These are phyloP conservation scores for Tetragonula clypearis DNA, from an alignment of 1,140 invertebrate species.

Conservation along the genomic window DNA sequence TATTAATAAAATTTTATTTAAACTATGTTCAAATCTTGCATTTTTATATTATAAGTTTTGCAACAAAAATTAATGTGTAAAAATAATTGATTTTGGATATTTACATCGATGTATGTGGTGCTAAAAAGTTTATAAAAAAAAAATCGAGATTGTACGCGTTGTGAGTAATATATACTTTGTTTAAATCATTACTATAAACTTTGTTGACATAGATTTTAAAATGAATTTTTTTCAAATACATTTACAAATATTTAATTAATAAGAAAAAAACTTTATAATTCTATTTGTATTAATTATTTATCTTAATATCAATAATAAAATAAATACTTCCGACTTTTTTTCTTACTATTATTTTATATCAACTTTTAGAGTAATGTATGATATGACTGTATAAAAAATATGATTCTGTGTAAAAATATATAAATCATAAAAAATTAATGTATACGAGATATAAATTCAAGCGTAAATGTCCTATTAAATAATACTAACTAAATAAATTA, in stretches of 20 bases:
- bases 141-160: constrained; percentile 5
- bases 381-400: neutral
- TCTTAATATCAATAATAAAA: neutral
- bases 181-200: constrained; percentile 20
- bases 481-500: neutral
- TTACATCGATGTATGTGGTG: constrained; percentile 13
- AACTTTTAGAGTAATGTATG: neutral
- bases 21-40: constrained; percentile 7
- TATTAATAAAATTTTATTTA: constrained; percentile 5
- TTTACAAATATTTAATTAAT: neutral
- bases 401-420: neutral
- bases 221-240: neutral
- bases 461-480: neutral
- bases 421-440: neutral
- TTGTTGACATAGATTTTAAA: neutral
- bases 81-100: neutral
- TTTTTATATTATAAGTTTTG: constrained; percentile 13
- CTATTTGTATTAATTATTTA: neutral
- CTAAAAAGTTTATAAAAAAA: neutral
- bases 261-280: neutral
- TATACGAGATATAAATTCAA: constrained; percentile 4
- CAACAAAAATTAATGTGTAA: neutral
- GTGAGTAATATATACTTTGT: constrained; percentile 32
- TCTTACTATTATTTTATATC: neutral
- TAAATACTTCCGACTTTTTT: neutral